Conservation (phyloP, 2,797 vertebrate genomes). For the Sebastes trivittatus region DNA sequence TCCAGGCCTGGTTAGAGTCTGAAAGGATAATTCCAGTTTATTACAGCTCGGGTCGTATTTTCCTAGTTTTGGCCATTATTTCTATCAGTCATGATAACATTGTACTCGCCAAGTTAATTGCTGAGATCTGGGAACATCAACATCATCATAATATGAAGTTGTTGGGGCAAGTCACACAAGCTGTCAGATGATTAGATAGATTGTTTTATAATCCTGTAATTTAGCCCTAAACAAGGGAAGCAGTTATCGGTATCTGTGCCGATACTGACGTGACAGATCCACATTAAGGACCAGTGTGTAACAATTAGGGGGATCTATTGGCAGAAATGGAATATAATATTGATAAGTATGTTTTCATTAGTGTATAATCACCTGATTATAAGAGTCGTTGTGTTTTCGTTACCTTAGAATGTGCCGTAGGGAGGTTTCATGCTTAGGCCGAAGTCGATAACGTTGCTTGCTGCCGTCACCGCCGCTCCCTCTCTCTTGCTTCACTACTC, state of each 20-base stretch:
- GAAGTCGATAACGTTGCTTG: no score
- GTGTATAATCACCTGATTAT: no score
- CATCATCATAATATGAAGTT: background rate
- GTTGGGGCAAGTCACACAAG: background rate
- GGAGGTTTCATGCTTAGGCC: no score
- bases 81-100: constrained; percentile 5
- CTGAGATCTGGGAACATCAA: background rate
- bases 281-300: background rate
- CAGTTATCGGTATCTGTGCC: background rate
- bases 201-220: background rate
- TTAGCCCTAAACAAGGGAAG: background rate
- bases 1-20: constrained; percentile 25
- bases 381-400: no score
- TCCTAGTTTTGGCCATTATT: constrained; percentile 4
- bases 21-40: constrained; percentile 24
- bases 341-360: no score
- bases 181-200: background rate
- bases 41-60: constrained; percentile 24
- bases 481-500: no score
- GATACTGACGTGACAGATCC: background rate
- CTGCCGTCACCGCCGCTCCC: no score
- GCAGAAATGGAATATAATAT: no score
- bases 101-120: constrained; percentile 2
- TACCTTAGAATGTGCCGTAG: no score
- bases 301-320: no score